A percentile compares a stretch with the other conserved stretches of the same genome.
Conservation (phyloP, 2,113 vertebrate genomes). For the human (Homo sapiens) region DNA sequence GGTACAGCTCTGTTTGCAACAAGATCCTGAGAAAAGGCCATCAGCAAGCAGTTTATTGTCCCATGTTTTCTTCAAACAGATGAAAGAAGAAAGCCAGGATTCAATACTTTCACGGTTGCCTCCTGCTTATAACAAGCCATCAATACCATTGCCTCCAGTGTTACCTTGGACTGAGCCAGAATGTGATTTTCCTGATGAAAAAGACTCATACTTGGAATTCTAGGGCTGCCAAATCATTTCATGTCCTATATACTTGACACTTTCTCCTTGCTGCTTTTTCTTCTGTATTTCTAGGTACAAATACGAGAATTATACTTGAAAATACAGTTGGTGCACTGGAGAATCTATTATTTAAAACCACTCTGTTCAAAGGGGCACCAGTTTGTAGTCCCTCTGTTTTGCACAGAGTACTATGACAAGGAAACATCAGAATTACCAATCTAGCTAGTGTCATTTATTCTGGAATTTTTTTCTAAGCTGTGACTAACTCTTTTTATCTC, state of each 20-base stretch:
- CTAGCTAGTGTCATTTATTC: not conserved
- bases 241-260: constrained; percentile 81
- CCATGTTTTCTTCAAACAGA: constrained; percentile 97
- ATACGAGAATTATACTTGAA: constrained; percentile 84
- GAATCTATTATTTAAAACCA: constrained; percentile 36
- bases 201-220: constrained; percentile 83
- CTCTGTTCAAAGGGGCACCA: constrained; percentile 33
- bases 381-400: not conserved
- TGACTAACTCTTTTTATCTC: constrained; percentile 62
- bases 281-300: constrained; percentile 74
- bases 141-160: constrained; percentile 72
- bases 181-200: constrained; percentile 65
- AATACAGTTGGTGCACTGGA: constrained; percentile 77
- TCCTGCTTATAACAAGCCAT: constrained; percentile 87
- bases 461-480: constrained; percentile 43
- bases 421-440: not conserved
- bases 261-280: constrained; percentile 83
- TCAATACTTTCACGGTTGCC: constrained; percentile 93
- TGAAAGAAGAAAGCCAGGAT: constrained; percentile 92
- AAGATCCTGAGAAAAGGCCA: constrained; percentile 94
- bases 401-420: constrained; percentile 27
- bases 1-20: constrained; percentile 95
- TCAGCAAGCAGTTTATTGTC: constrained; percentile 93
- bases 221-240: constrained; percentile 75
- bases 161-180: constrained; percentile 68